Evolutionary conservation across 2,113 vertebrate species (phyloP).

Genomic region (Tragelaphus strepsiceros): DNA sequence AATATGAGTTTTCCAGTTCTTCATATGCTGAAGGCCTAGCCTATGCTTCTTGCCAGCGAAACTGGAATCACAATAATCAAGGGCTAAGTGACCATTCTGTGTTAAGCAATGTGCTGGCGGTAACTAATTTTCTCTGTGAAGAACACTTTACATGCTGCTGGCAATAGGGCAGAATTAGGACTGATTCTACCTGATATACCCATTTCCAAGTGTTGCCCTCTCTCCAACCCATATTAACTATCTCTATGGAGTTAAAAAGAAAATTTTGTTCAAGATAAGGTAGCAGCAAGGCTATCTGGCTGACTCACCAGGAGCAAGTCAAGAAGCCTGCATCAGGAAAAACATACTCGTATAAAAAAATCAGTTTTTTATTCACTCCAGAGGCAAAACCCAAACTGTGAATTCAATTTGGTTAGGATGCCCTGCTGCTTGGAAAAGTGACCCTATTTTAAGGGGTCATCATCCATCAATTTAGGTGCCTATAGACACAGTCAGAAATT

Average conservation of each 20-base stretch:
- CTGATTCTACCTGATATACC: not conserved
- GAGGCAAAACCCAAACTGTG: not conserved
- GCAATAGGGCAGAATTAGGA: not conserved
- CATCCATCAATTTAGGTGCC: not conserved
- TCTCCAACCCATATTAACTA: not conserved
- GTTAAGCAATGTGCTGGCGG: not conserved
- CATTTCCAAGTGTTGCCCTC: not conserved
- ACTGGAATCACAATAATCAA: not conserved
- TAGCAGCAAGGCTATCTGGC: not conserved
- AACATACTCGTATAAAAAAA: not conserved
- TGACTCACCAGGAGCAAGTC: not conserved
- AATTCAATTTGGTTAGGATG: not conserved
- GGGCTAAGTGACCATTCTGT: not conserved
- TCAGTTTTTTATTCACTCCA: not conserved
- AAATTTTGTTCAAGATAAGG: not conserved
- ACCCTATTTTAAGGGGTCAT: not conserved
- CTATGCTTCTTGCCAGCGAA: not conserved
- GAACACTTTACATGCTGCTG: not conserved
- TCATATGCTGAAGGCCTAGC: not conserved
- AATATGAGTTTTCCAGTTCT: not conserved
- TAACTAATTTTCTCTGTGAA: not conserved
- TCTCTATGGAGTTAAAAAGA: not conserved
- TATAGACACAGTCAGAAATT: not conserved
- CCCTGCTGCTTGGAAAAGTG: not conserved
- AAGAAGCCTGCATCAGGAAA: not conserved